phyloP scores from a whole-genome alignment of 2,888 invertebrate genomes.

The Clostera curtula region DNA sequence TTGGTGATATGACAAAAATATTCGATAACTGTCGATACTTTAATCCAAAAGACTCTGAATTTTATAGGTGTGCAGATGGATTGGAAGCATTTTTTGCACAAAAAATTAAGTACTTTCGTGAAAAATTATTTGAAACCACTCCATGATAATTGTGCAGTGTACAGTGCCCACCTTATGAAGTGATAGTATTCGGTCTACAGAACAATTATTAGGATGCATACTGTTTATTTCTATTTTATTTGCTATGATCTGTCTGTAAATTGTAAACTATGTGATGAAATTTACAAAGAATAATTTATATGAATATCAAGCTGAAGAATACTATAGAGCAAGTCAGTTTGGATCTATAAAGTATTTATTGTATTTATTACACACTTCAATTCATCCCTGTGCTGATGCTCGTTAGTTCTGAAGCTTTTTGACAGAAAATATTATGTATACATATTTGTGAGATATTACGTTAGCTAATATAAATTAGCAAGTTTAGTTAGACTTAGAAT shows the following conservation, averaged over 20 bases:
- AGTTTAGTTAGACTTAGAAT: constrained; percentile 54
- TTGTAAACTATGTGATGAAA: constrained; percentile 61
- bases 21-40: constrained; percentile 99
- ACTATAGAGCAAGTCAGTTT: constrained; percentile 48
- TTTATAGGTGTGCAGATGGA: constrained; percentile 96
- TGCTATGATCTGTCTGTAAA: constrained; percentile 57
- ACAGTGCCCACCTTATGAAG: constrained; percentile 30
- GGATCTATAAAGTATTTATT: constrained; percentile 63
- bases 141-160: constrained; percentile 63
- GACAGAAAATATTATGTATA: constrained; percentile 51
- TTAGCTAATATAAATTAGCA: constrained; percentile 64
- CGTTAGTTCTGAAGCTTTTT: constrained; percentile 37
- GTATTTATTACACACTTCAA: constrained; percentile 62
- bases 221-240: constrained; percentile 27
- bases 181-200: constrained; percentile 18
- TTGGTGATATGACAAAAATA: constrained; percentile 98
- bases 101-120: constrained; percentile 91
- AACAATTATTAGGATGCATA: constrained; percentile 11
- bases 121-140: constrained; percentile 83
- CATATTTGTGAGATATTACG: constrained; percentile 60
- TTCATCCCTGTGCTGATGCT: constrained; percentile 48
- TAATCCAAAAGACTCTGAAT: constrained; percentile 95
- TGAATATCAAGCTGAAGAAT: constrained; percentile 32
- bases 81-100: constrained; percentile 96
- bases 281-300: constrained; percentile 59